Percentiles rank a stretch among this genome's conserved stretches.
Conservation (phyloP, 1,140 invertebrate species). For the Drosophila tropicalis region DNA sequence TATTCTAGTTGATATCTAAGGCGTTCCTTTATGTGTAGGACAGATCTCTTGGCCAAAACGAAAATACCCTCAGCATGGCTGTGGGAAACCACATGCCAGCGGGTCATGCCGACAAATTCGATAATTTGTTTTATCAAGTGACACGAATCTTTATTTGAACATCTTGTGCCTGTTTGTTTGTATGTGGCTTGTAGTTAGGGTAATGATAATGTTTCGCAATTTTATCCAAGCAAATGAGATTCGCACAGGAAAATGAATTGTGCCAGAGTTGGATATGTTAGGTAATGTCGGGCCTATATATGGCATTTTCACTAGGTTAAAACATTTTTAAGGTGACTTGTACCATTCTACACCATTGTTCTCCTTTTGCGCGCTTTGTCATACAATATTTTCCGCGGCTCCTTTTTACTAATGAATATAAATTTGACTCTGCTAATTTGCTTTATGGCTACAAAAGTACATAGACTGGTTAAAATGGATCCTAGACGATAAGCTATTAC, state of each 20-base stretch:
- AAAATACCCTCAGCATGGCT: conserved; percentile 6
- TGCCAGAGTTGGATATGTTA: neutral
- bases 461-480: neutral
- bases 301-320: too few relatives aligned
- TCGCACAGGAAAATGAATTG: neutral
- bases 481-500: too few relatives aligned
- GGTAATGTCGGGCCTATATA: neutral
- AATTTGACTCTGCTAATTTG: conserved; percentile 11
- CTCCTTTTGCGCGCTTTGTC: neutral
- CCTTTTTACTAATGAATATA: neutral
- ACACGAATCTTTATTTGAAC: conserved; percentile 60
- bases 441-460: neutral
- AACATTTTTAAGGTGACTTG: too few relatives aligned
- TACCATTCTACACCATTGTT: neutral
- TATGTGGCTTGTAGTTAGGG: conserved; percentile 13
- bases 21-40: too few relatives aligned
- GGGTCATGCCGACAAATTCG: conserved; percentile 25
- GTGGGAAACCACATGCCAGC: conserved; percentile 15
- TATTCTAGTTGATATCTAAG: too few relatives aligned
- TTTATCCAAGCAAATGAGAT: neutral
- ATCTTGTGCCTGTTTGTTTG: neutral
- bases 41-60: neutral
- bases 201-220: conserved; percentile 31
- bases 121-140: conserved; percentile 57
- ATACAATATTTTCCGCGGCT: conserved; percentile 1